Base-by-base conservation (phyloP, 1,140 invertebrate genomes). In the Conus betulinus region DNA sequence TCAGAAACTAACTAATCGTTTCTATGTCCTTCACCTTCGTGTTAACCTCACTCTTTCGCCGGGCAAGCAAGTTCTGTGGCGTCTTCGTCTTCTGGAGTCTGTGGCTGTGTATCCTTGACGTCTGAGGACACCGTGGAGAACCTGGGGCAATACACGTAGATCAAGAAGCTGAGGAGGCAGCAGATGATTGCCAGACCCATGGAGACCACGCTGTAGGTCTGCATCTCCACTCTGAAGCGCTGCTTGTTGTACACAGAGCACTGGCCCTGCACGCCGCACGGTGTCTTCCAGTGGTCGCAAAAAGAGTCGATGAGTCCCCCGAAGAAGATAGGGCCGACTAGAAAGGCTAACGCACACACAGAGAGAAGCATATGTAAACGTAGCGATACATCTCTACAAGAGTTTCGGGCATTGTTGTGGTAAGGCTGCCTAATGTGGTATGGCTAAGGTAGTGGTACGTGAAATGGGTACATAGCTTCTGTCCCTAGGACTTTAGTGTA, bases 211-310 rank as follows among this genome's bases (percentile, higher is more conserved):
- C 67, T 84, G 82, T 84, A 84, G 82, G 57, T 51, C 27, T 90
- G 89, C 23, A 90, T 25, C 39, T 88, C 86, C 25, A 84, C 20
- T 60, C 87, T 39, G 23, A 88, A 84, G 78, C 79, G 74, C 17
- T 88, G 23, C 8, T 83, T 84, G 67, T 90, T 85, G 67, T 90
- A 90, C n/a, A 90, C n/a, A 3, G 76, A 53, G 79, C 89, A 90
- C 63, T 74, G 74, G 39, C 89, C 87, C 52, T 23, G 25, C 5
- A 81, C 79, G 1, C 78, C 87, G 84, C 85, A 88, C 17, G 55
- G 55, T 15, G 63, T 20, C 2, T 76, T 55, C 89, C 87, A 87
- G 23, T 82, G 39, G 5, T 83, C n/a, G 79, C 89, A 90, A 5
- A 82, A 52, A 13, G 79, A 67, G 63, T 90, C 89, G 57, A 90